Base-by-base conservation (phyloP, 2,113 vertebrate genomes). In the Entelurus aequoreus region DNA sequence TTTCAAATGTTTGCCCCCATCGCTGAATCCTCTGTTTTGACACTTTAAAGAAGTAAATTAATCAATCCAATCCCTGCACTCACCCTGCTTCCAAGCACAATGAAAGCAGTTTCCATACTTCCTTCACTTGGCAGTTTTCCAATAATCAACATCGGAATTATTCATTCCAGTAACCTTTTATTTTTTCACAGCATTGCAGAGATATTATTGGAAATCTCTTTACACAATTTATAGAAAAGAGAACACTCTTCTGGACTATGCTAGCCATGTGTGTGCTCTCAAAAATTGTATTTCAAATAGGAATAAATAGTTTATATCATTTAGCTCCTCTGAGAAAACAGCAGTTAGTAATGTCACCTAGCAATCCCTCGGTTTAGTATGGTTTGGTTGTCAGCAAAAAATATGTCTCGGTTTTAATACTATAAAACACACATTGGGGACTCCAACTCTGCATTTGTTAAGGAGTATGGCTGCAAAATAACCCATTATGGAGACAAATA, bases 1-100 rank as follows among this genome's bases (percentile, higher is more conserved):
- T 84, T 82, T 84, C 81, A 89, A 88, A 90, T 82, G 59, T 75
- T 77, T 80, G 67, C 74, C 68, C 77, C 79, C 58, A 80, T 86
- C 77, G 66, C 73, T 0, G 65, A 79, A 72, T 78, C 78, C 77
- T 81, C 75, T 79, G 78, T 75, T 74, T 77, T 85, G 84, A 88
- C 83, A 82, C 77, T 80, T 84, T 74, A 86, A 28, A 84, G 75
- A 79, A 84, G 86, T 85, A 84, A 88, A 88, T 87, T 83, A 82
- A 88, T 88, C 84, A 80, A 65, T 69, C 70, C 66, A 77, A 81
- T 79, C 86, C 71, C 74, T 65, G 71, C 62, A 79, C 78, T 76
- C 73, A 72, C 83, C 79, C 84, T 75, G 62, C 80, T 84, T 83
- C 86, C 76, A 81, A 82, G 82, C 77, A 76, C 81, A 86, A 84